Conservation (phyloP, 1,140 invertebrate species). For the Drosophila varians region DNA sequence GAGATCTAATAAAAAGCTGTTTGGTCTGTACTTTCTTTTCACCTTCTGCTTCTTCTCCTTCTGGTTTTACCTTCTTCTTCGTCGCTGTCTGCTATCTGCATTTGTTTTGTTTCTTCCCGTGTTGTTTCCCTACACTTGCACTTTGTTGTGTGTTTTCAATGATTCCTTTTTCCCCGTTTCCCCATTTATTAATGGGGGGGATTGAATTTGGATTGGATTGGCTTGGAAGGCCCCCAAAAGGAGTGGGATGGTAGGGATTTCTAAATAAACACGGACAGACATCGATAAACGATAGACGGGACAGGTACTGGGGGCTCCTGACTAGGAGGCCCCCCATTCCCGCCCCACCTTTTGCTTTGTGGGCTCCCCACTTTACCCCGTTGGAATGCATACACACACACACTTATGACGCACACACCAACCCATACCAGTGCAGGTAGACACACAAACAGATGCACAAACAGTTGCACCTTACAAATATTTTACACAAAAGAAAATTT, state of each 20-base stretch:
- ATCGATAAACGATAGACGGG: conserved; percentile 56
- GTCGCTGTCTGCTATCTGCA: not conserved
- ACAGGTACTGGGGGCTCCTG: no score
- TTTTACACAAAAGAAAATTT: conserved; percentile 74
- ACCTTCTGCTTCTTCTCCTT: conserved; percentile 18
- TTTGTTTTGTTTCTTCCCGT: not conserved
- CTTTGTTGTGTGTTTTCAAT: not conserved
- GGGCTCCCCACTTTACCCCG: conserved; percentile 57
- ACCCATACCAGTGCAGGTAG: conserved; percentile 8
- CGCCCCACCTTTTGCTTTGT: conserved; percentile 7
- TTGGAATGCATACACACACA: conserved; percentile 78
- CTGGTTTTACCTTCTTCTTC: not conserved
- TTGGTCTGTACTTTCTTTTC: conserved; percentile 45
- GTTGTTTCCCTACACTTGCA: not conserved
- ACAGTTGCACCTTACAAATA: conserved; percentile 78
- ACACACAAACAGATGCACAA: conserved; percentile 50
- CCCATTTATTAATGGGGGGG: not conserved
- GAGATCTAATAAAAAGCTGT: conserved; percentile 10
- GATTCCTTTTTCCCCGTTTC: not conserved
- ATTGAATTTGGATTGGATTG: no score
- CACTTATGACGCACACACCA: conserved; percentile 28
- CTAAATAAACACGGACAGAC: conserved; percentile 35
- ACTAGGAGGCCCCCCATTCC: not conserved
- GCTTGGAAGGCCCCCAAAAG: no score
- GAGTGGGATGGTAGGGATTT: conserved; percentile 10